phyloP scores from a whole-genome alignment of 2,888 invertebrate genomes.

The Ichneumon xanthorius region DNA sequence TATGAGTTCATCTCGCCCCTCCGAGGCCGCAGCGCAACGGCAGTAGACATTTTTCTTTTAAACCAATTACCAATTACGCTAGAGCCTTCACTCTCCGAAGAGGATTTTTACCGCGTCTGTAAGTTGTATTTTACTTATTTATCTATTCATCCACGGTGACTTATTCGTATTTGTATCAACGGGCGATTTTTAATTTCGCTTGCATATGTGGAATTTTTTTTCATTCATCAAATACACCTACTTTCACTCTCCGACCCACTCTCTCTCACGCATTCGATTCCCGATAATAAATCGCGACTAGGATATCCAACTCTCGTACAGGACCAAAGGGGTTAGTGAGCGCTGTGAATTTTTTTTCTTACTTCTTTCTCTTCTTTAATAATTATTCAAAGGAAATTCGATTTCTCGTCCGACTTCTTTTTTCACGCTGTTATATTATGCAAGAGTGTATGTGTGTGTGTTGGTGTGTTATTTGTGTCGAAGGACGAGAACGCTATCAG shows the following conservation, averaged over 20 bases:
- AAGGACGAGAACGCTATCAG: slow-evolving; percentile 56
- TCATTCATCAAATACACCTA: slow-evolving; percentile 34
- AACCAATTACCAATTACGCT: background rate
- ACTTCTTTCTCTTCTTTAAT: background rate
- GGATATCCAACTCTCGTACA: slow-evolving; percentile 39
- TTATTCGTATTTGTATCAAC: slow-evolving; percentile 43
- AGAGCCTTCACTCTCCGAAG: slow-evolving; percentile 8
- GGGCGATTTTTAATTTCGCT: slow-evolving; percentile 34
- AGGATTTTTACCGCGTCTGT: slow-evolving; percentile 12
- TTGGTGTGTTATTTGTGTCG: slow-evolving; percentile 26
- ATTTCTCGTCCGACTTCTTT: slow-evolving; percentile 26
- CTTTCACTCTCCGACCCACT: slow-evolving; percentile 43
- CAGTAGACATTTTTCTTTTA: slow-evolving; percentile 29
- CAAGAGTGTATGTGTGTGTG: slow-evolving; percentile 27
- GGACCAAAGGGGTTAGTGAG: slow-evolving; percentile 55
- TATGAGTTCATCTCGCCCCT: slow-evolving; percentile 64
- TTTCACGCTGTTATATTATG: slow-evolving; percentile 34
- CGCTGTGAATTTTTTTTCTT: slow-evolving; percentile 35
- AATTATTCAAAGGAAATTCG: slow-evolving; percentile 46
- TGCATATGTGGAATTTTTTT: slow-evolving; percentile 33
- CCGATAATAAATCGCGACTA: slow-evolving; percentile 31
- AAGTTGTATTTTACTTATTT: slow-evolving; percentile 26
- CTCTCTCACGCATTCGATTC: slow-evolving; percentile 47
- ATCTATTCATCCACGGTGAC: slow-evolving; percentile 36
- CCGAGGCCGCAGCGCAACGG: slow-evolving; percentile 46